Percentiles rank a stretch among this genome's conserved stretches.
phyloP scores from a whole-genome alignment of 2,797 vertebrate genomes.

The Enteromius unitaeniatus region DNA sequence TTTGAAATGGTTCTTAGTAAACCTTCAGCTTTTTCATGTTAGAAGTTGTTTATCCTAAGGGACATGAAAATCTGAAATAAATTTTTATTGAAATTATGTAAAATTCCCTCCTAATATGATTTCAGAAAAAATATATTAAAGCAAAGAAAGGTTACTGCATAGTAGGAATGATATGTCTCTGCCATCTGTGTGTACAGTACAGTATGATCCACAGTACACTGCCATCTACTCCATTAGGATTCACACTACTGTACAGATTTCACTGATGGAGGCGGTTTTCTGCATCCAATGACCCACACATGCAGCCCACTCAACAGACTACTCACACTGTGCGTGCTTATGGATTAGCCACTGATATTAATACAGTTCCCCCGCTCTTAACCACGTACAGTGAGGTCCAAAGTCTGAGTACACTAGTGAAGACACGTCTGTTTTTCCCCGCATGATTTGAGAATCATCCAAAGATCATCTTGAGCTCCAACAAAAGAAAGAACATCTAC shows the following conservation, averaged over 20 bases:
- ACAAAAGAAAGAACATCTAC: neutral
- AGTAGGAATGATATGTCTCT: conserved; percentile 23
- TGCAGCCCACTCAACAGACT: conserved; percentile 37
- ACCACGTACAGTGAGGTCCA: neutral
- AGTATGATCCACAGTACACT: conserved; percentile 34
- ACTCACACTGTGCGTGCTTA: conserved; percentile 17
- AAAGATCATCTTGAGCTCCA: neutral
- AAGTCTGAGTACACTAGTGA: conserved; percentile 11
- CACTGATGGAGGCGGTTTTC: neutral
- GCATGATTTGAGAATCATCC: neutral
- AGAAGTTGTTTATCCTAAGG: neutral
- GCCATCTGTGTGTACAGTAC: conserved; percentile 37
- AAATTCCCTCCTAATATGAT: neutral
- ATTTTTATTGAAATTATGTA: neutral
- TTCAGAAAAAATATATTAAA: neutral
- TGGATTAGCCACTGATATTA: conserved; percentile 21
- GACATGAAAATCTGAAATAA: neutral
- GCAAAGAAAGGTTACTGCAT: conserved; percentile 1
- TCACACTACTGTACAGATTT: conserved; percentile 13
- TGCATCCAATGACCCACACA: conserved; percentile 26
- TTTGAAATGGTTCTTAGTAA: neutral
- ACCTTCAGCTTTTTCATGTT: neutral
- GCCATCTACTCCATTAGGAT: conserved; percentile 20
- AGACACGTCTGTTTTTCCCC: neutral
- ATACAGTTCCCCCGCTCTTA: conserved; percentile 22